Base-by-base conservation (phyloP, 2,113 vertebrate species). In the Heterocephalus glaber region DNA sequence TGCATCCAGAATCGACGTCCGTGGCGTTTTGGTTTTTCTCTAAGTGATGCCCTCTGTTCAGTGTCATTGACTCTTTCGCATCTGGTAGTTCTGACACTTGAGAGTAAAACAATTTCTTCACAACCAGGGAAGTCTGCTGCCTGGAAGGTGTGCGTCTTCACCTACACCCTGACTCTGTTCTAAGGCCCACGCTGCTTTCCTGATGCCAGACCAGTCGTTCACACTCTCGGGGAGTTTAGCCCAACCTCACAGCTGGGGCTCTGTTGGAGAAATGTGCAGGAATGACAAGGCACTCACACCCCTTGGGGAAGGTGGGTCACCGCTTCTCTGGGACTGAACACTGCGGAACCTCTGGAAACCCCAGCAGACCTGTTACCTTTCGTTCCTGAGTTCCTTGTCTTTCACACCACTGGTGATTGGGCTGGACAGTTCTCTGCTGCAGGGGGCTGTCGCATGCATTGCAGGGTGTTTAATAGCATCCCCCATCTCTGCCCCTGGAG, bases 1-100 rank as follows among this genome's bases (percentile, higher is more conserved):
- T 0, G 10, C 6, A 11, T 0, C 1, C 2, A 4, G 1, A 3
- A 2, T 14, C 13, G 19, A 58, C 10, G 1, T 4, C 0, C 5
- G 11, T 22, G 61, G 2, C 9, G 0, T 3, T 44, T 14, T 9
- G 3, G 1, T 5, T 56, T 19, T 5, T 82, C 16, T 10, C 8
- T 7, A 12, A 58, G 11, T 11, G 8, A 1, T 6, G 54, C 70
- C 5, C 16, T 38, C 63, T 81, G 65, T 2, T 38, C 33, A 0
- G 20, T 16, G 14, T 66, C 58, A 28, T 35, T 82, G n/a, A 38
- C 89, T 58, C 65, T 30, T 66, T 44, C 54, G 7, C 54, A 12
- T 26, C 14, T 14, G 49, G 26, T 5, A 6, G 16, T 1, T 33
- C 26, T 41, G n/a, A 66, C 11, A 14, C 41, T 65, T 5, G 3